A percentile compares a stretch with the other conserved stretches of the same genome.
These are phyloP conservation scores for Paracyclopina nana DNA, from an alignment of 1,140 invertebrate genomes.

Conservation along the genomic window DNA sequence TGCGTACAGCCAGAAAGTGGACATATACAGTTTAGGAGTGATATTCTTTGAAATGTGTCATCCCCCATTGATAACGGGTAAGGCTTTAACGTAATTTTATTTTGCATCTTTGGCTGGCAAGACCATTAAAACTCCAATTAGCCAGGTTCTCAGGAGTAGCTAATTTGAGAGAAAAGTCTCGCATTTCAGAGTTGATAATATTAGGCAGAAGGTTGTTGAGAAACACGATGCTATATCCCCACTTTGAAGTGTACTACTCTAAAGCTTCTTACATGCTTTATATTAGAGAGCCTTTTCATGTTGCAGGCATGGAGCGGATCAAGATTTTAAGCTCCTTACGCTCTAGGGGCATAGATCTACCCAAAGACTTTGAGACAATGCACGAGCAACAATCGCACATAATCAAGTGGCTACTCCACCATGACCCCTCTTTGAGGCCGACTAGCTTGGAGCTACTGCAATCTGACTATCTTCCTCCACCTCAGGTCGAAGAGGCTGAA, in stretches of 20 bases:
- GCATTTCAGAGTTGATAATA: no score
- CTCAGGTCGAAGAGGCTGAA: constrained; percentile 51
- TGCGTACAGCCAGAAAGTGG: constrained; percentile 54
- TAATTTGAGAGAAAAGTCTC: no score
- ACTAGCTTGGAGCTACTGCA: constrained; percentile 58
- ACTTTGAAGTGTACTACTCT: no score
- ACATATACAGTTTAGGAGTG: constrained; percentile 76
- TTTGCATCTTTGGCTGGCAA: no score
- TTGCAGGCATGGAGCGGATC: constrained; percentile 69
- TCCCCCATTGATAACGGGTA: constrained; percentile 51
- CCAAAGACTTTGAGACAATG: no score
- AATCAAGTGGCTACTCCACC: constrained; percentile 54
- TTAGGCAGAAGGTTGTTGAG: no score
- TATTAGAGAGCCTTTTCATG: no score
- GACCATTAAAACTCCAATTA: no score
- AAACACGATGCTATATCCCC: no score
- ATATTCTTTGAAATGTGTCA: constrained; percentile 90
- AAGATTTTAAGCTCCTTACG: constrained; percentile 48
- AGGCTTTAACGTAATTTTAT: no score
- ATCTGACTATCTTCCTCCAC: constrained; percentile 56
- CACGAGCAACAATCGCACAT: constrained; percentile 24
- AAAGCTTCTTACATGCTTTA: no score
- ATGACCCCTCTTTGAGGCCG: constrained; percentile 58
- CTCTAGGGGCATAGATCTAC: constrained; percentile 40
- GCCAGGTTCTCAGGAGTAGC: no score